Conservation (phyloP, 2,888 invertebrate genomes). For the Drosophila basisetae region DNA sequence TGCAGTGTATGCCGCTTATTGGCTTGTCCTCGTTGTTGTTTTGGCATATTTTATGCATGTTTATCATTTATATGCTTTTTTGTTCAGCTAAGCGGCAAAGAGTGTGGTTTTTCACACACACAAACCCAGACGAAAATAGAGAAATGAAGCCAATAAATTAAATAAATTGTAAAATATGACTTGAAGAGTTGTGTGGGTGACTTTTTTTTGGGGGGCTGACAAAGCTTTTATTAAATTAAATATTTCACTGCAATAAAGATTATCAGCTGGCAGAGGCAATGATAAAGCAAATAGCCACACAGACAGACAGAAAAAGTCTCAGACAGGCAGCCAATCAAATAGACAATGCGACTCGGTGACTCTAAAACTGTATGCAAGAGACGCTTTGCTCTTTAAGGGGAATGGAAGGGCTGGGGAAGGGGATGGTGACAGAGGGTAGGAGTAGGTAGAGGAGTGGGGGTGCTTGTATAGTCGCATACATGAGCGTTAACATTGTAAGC, state of each 20-base stretch:
- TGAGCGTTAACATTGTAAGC: constrained; percentile 80
- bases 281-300: constrained; percentile 64
- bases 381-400: background rate
- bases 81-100: constrained; percentile 48
- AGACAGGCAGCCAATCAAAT: constrained; percentile 57
- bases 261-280: constrained; percentile 75
- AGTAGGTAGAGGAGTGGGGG: background rate
- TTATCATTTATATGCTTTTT: constrained; percentile 79
- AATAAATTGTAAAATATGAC: constrained; percentile 79
- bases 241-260: constrained; percentile 79
- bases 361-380: constrained; percentile 48
- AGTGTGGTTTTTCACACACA: constrained; percentile 38
- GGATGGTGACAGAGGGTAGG: background rate
- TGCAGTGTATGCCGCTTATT: constrained; percentile 61
- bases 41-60: constrained; percentile 75
- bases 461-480: constrained; percentile 56
- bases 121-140: constrained; percentile 15
- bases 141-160: constrained; percentile 66
- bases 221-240: constrained; percentile 78
- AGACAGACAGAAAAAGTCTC: constrained; percentile 7
- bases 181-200: constrained; percentile 30
- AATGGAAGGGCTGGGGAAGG: background rate
- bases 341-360: constrained; percentile 75
- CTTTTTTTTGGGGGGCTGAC: constrained; percentile 6
- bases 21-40: constrained; percentile 71